Evolutionary conservation across 2,113 vertebrate species (phyloP).

Genomic region (Alexandromys fortis): DNA sequence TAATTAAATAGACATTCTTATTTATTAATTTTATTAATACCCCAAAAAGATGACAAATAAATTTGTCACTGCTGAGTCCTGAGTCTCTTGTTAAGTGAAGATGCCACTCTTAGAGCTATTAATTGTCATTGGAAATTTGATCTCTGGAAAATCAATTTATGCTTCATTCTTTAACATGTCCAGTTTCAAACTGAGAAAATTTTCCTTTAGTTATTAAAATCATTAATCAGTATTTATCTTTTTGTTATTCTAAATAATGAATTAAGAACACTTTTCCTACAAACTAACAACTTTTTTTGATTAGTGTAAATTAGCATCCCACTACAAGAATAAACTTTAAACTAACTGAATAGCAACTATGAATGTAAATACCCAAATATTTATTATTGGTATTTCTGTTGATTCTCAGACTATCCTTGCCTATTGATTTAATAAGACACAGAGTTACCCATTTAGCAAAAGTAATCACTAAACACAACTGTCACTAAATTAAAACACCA

Average conservation of each 20-base stretch:
- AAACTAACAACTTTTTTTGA: neutral
- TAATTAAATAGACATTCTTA: neutral
- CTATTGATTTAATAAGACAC: neutral
- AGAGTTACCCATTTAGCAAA: neutral
- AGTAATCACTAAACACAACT: neutral
- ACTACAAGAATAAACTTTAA: slow-evolving; percentile 6
- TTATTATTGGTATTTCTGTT: neutral
- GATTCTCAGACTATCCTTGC: neutral
- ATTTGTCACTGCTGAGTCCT: neutral
- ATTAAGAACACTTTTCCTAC: neutral
- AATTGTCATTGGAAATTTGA: neutral
- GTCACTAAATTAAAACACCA: neutral
- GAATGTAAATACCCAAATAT: neutral
- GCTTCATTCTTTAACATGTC: neutral
- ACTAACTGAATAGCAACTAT: neutral
- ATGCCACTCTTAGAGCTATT: neutral
- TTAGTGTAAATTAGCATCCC: neutral
- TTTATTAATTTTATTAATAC: neutral
- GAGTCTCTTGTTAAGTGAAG: neutral
- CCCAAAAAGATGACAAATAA: neutral
- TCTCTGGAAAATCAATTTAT: neutral
- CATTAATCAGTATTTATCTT: slow-evolving; percentile 10
- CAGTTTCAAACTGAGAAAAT: neutral
- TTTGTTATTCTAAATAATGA: neutral
- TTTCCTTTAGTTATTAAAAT: neutral